Evolutionary conservation across 2,888 invertebrate species (phyloP), one percentile per base, ranked within the genome.

Genomic region (Aporophyla lueneburgensis): DNA sequence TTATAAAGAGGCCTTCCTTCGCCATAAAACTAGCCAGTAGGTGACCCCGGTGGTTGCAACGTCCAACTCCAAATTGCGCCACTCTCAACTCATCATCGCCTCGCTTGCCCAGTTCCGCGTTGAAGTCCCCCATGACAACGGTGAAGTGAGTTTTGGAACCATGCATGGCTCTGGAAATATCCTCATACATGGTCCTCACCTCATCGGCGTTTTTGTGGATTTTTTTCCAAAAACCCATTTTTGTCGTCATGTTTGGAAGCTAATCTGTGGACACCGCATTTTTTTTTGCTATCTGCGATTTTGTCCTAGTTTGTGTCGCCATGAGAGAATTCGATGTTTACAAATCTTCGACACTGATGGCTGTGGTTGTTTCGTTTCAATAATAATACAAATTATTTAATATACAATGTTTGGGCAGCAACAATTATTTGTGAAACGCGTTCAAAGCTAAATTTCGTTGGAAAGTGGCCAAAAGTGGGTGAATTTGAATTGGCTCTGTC

Each of bases 401-500:
- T 14, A 63, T 5, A 19, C 24, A 43, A 10, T 62, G 61, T 72
- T 77, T 69, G 21, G n/a, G n/a, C 40, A 71, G 49, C 43, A 72
- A 62, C 61, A 74, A 67, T 74, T 77, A 70, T 66, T 51, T 58
- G 12, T 70, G 46, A 59, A 77, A 76, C 43, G 33, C 68, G 58
- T 67, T 76, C 16, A 63, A 62, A 69, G 40, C 73, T 51, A 24
- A 67, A 49, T 68, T 61, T 27, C 12, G 53, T 71, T 81, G 85
- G 72, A 73, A 21, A 19, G 9, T 16, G 16, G 72, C 81, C 87
- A 87, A 75, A 73, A 76, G 40, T 75, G 27, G 27, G 33, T 66
- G 62, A 78, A 84, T 81, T 84, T 81, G 65, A 73, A 81, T 70
- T 66, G 40, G 51, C 43, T 58, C 21, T 69, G 78, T 81, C 74